Percentiles rank a stretch among this genome's conserved stretches.
Conservation (phyloP, 2,113 vertebrate species). For the Oncorhynchus keta region DNA sequence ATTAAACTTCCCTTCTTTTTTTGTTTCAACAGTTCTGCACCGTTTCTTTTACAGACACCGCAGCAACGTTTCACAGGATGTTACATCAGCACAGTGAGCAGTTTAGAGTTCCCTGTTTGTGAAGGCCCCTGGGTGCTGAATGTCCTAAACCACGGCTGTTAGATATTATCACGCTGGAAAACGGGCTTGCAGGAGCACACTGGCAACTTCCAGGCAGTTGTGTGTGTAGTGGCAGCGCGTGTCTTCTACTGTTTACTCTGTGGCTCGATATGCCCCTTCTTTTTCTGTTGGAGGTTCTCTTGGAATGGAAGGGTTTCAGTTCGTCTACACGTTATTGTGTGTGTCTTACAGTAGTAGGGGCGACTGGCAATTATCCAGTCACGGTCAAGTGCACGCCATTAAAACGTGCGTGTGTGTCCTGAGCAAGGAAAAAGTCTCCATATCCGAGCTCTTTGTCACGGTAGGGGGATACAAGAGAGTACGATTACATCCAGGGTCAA, state of each 20-base stretch:
- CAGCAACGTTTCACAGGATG: slow-evolving; percentile 24
- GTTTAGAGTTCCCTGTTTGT: slow-evolving; percentile 39
- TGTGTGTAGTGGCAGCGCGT: slow-evolving; percentile 19
- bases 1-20: not conserved
- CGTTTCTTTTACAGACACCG: slow-evolving; percentile 14
- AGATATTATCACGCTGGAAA: slow-evolving; percentile 70
- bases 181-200: slow-evolving; percentile 48
- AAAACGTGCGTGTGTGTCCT: slow-evolving; percentile 40
- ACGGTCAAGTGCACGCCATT: slow-evolving; percentile 45
- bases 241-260: slow-evolving; percentile 48
- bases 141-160: slow-evolving; percentile 56
- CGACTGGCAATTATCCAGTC: slow-evolving; percentile 42
- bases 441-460: slow-evolving; percentile 24
- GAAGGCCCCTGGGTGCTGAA: slow-evolving; percentile 33
- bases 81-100: slow-evolving; percentile 39
- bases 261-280: slow-evolving; percentile 42
- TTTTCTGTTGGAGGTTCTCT: slow-evolving; percentile 17
- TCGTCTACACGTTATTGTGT: slow-evolving; percentile 5
- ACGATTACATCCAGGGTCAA: not conserved
- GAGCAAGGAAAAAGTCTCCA: slow-evolving; percentile 44
- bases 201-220: slow-evolving; percentile 39
- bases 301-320: slow-evolving; percentile 1
- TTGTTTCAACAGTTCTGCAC: not conserved
- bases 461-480: not conserved
- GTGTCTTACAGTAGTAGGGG: slow-evolving; percentile 18